Evolutionary conservation across 35 echinoderm and acorn worm species (phyloP).

Genomic region (Apostichopus japonicus): DNA sequence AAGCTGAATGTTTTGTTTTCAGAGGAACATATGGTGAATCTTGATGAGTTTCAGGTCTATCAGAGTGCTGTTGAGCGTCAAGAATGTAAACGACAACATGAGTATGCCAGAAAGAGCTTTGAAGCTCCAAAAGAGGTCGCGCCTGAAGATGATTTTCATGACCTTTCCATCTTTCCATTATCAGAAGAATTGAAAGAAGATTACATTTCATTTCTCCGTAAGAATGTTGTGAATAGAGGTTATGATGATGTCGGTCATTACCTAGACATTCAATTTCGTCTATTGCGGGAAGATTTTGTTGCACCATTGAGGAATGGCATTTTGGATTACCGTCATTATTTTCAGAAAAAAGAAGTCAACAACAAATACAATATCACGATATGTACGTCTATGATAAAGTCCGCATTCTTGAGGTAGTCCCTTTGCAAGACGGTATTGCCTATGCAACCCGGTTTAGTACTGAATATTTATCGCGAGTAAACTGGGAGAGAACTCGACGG

Average conservation of each 20-base stretch:
- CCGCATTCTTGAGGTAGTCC: background rate
- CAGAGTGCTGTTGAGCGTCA: background rate
- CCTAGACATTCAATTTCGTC: slow-evolving; percentile 71
- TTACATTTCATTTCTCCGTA: background rate
- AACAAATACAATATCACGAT: background rate
- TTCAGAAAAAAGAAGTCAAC: background rate
- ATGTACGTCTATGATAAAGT: slow-evolving; percentile 57
- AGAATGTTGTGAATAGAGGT: slow-evolving; percentile 35
- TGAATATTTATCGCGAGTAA: slow-evolving; percentile 45
- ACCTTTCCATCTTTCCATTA: slow-evolving; percentile 78
- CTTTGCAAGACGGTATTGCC: slow-evolving; percentile 4
- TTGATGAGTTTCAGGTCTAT: slow-evolving; percentile 30
- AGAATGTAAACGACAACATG: background rate
- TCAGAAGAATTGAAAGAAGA: slow-evolving; percentile 61
- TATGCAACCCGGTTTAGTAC: slow-evolving; percentile 34
- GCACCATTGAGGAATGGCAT: slow-evolving; percentile 57
- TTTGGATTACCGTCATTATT: slow-evolving; percentile 3
- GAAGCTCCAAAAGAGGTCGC: slow-evolving; percentile 2
- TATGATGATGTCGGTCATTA: slow-evolving; percentile 63
- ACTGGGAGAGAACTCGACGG: slow-evolving; percentile 71
- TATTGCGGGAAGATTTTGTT: slow-evolving; percentile 70
- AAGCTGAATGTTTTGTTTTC: slow-evolving; percentile 3
- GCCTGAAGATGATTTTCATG: slow-evolving; percentile 71
- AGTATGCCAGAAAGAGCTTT: background rate
- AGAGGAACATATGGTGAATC: background rate